Evolutionary conservation across 1,140 invertebrate species (phyloP).

Genomic region (Drosophila rhopaloa): DNA sequence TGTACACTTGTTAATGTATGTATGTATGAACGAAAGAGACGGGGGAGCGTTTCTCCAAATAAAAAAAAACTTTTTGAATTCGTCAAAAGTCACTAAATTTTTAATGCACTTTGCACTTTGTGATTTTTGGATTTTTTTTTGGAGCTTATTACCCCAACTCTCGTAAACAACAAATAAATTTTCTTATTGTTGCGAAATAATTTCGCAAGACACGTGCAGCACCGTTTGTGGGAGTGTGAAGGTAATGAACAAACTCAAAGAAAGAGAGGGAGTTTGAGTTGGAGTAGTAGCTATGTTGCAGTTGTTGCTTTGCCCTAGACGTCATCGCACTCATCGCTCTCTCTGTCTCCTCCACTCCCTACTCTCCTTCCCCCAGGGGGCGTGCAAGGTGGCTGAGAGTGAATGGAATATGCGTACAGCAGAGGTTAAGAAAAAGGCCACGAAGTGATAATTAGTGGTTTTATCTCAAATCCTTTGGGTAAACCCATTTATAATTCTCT

Average conservation of each 20-base stretch:
- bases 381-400: constrained; percentile 7
- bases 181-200: constrained; percentile 30
- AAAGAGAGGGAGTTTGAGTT: constrained; percentile 9
- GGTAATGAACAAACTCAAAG: background rate
- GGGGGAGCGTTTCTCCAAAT: constrained; percentile 8
- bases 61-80: constrained; percentile 7
- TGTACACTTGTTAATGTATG: background rate
- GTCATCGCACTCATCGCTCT: constrained; percentile 30
- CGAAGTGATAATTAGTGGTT: background rate
- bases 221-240: background rate
- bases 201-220: constrained; percentile 45
- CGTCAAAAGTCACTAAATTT: constrained; percentile 17
- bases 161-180: constrained; percentile 27
- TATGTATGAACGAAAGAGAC: background rate
- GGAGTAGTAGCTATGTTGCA: constrained; percentile 10
- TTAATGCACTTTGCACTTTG: constrained; percentile 45
- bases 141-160: constrained; percentile 23
- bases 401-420: constrained; percentile 26
- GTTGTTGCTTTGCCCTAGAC: constrained; percentile 29
- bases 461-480: background rate
- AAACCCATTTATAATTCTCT: too few relatives aligned
- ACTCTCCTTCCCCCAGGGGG: background rate
- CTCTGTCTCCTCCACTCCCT: background rate
- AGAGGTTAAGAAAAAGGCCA: background rate
- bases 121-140: constrained; percentile 18